Base-by-base conservation (phyloP, 2,888 invertebrate species). In the Fissipunctia ypsillon region DNA sequence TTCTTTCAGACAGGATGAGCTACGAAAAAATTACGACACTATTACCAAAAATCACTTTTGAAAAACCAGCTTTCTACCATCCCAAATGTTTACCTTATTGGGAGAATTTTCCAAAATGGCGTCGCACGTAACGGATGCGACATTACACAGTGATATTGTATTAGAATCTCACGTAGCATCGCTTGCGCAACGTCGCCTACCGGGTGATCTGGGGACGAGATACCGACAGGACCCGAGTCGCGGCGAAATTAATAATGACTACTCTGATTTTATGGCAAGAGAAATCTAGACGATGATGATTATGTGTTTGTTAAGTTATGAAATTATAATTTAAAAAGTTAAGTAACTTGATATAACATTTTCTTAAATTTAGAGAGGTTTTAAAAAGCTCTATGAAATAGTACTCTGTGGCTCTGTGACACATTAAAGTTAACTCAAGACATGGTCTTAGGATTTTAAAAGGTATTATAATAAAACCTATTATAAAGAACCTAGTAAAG, bases 91-190 rank as follows among this genome's bases (percentile, higher is more conserved):
- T 5, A 28, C 50, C 45, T 9, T 71, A 84, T 50, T 43, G 45
- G 52, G 38, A 45, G 28, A 57, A 50, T 85, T 83, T 85, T 83
- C 72, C 73, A 83, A 83, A 82, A 83, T 74, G 63, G 65, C 38
- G 56, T 0, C 56, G 45, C 52, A 35, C n/a, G 31, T 50, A 67
- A 59, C 85, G 78, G 82, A 86, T 77, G 75, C 72, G 73, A 69
- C 65, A 70, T 70, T 69, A 71, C 81, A 68, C 60, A 80, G 80
- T 60, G 76, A 86, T 75, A 75, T 77, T 77, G 72, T 72, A 68
- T 61, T 35, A 69, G 69, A 50, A 86, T 86, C 85, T 81, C 86
- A 86, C 86, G 86, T 87, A 43, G 48, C 72, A 80, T 79, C 76
- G 73, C 67, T 86, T 86, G 63, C 88, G 78, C 63, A 80, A 86